These are phyloP conservation scores for Poeciliopsis turrubarensis DNA, from an alignment of 2,113 vertebrate species.

Conservation along the genomic window DNA sequence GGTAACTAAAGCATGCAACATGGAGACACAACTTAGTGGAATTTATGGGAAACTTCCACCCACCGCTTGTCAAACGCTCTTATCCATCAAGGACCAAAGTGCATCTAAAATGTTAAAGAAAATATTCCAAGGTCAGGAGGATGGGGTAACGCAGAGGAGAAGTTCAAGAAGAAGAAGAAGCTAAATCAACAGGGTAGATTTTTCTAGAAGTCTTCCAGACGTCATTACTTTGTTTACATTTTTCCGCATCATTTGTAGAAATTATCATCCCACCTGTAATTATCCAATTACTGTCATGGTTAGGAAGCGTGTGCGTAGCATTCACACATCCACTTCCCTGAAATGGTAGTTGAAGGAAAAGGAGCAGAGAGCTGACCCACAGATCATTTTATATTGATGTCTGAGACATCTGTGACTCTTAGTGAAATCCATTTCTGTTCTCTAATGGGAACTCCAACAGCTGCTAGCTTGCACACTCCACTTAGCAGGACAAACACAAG, in stretches of 20 bases:
- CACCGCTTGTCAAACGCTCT: slow-evolving; percentile 7
- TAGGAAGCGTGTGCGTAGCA: not conserved
- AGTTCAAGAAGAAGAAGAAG: not conserved
- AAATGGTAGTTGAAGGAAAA: slow-evolving; percentile 18
- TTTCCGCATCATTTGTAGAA: not conserved
- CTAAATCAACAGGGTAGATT: not conserved
- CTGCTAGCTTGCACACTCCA: slow-evolving; percentile 60
- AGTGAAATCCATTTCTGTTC: slow-evolving; percentile 39
- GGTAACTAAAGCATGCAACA: slow-evolving; percentile 60
- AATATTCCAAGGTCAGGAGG: slow-evolving; percentile 10
- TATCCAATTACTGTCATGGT: not conserved
- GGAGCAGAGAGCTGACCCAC: slow-evolving; percentile 15
- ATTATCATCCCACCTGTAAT: not conserved
- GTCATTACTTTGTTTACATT: not conserved
- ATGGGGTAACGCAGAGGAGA: too few species aligned
- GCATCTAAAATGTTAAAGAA: slow-evolving; percentile 11
- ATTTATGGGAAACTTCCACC: slow-evolving; percentile 40
- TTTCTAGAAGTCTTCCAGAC: not conserved
- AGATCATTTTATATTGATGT: slow-evolving; percentile 58
- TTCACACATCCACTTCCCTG: not conserved
- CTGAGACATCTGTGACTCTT: slow-evolving; percentile 28
- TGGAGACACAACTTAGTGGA: slow-evolving; percentile 30
- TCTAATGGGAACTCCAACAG: slow-evolving; percentile 69
- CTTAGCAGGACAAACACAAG: slow-evolving; percentile 44
- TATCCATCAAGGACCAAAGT: slow-evolving; percentile 5